Evolutionary conservation across 1,140 invertebrate species (phyloP), one percentile per base, ranked within the genome.

Genomic region (Papilio polyxenes): DNA sequence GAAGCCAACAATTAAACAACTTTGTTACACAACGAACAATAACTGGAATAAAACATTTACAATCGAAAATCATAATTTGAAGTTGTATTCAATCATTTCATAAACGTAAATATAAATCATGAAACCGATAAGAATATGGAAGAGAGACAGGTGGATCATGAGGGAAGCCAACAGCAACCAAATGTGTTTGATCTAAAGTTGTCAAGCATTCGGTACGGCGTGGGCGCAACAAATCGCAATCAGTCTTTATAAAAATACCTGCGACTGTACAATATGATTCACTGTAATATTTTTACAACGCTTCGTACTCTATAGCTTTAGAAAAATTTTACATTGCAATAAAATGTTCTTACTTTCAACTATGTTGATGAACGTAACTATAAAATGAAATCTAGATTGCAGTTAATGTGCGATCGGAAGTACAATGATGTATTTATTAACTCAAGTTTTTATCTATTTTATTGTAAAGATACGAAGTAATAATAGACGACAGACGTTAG

Each of bases 201-300:
- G 82, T 81, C 74, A 80, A 69, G 56, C 62, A 56, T 72, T 44
- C 74, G 56, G 20, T 44, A 4, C n/a, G 9, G 82, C 80, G 84
- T 83, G 85, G 83, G 82, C 80, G 84, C 72, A 13, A 82, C 75
- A 75, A 75, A 84, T 82, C 81, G 76, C 79, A 75, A 83, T 82
- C 75, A 53, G 48, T 84, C 83, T 85, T 84, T 83, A 84, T 85
- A 83, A 85, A 85, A 84, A 85, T 84, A 85, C 83, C 83, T 83
- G 75, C 40, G 49, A 77, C 48, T 31, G 76, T 62, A 75, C 69
- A 69, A 65, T 40, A 51, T 85, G 85, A 85, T 81, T 85, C 83
- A 85, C 48, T 9, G 62, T 72, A 53, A 76, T 69, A 80, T 59
- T 74, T 82, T 74, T 83, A 83, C 62, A 15, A 15, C 62, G 20